A percentile compares a stretch with the other conserved stretches of the same genome.
Conservation (phyloP, 2,797 vertebrate species). For the Valencia hispanica region DNA sequence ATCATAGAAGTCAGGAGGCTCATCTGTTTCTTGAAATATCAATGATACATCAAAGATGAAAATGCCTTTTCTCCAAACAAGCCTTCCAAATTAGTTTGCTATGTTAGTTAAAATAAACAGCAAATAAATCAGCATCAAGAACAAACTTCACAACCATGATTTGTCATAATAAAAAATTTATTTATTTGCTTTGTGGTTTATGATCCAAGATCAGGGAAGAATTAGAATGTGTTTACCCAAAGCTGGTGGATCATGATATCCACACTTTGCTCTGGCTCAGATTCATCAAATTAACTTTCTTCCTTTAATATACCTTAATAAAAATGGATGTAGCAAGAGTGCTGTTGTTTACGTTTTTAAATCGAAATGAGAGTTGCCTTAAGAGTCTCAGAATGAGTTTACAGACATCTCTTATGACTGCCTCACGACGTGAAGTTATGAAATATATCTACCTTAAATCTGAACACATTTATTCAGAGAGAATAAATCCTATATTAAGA, state of each 20-base stretch:
- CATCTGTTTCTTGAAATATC: conserved; percentile 46
- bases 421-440: too few species aligned
- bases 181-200: not conserved
- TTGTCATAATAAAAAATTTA: not conserved
- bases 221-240: too few species aligned
- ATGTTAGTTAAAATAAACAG: not conserved
- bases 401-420: too few species aligned
- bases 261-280: not conserved
- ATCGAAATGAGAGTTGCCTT: too few species aligned
- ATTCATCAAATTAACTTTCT: not conserved
- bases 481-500: too few species aligned
- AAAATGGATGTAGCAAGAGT: too few species aligned
- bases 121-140: not conserved
- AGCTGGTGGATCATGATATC: too few species aligned
- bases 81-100: not conserved
- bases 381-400: too few species aligned
- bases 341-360: too few species aligned
- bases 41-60: not conserved
- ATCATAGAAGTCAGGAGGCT: conserved; percentile 74
- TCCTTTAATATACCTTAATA: not conserved
- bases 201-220: not conserved
- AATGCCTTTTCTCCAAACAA: not conserved
- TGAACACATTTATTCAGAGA: too few species aligned
- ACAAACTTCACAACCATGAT: not conserved
- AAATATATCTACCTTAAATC: too few species aligned